Base-by-base conservation (phyloP, 2,113 vertebrate genomes). In the Cathartes aura region DNA sequence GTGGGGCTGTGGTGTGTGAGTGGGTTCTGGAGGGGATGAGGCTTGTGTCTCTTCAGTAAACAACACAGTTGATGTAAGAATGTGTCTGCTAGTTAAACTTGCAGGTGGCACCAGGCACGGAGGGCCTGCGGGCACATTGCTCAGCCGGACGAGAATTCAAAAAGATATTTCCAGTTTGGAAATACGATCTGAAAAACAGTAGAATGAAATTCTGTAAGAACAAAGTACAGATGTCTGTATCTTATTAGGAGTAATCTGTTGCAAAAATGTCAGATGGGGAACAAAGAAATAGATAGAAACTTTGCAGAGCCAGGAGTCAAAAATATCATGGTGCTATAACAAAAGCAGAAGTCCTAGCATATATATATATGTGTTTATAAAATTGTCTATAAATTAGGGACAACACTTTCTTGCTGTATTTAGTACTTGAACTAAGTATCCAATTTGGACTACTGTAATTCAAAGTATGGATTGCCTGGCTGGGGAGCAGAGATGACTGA, bases 161-260 rank as follows among this genome's bases (percentile, higher is more conserved):
- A 89, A 82, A 38, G 6, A 5, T 55, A 67, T 50, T 89, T 91
- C 13, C 38, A 14, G 4, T 78, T 91, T 50, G 29, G 36, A 89
- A 89, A 74, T 34, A 21, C 63, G 38, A 74, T 82, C 42, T 85
- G 82, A 87, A 94, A 86, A 89, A 17, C 22, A 62, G 24, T 19
- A 74, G 62, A 89, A 73, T 40, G 12, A 70, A 92, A 53, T 80
- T 82, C 48, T 73, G 18, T 72, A 64, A 75, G 58, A 83, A 73
- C 21, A 56, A 87, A 58, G 22, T 64, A 92, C 12, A 81, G 52
- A 88, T 32, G 14, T 66, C 48, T 62, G 24, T 64, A 52, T 76
- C 47, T 85, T 85, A 59, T 18, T 86, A 83, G 36, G 30, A 90
- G 40, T 60, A 86, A 68, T 48, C 36, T 43, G 15, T 73, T 70